Evolutionary conservation across 2,888 invertebrate genomes (phyloP), one percentile per base, ranked within the genome.

Genomic region (Diplazon laetatorius): DNA sequence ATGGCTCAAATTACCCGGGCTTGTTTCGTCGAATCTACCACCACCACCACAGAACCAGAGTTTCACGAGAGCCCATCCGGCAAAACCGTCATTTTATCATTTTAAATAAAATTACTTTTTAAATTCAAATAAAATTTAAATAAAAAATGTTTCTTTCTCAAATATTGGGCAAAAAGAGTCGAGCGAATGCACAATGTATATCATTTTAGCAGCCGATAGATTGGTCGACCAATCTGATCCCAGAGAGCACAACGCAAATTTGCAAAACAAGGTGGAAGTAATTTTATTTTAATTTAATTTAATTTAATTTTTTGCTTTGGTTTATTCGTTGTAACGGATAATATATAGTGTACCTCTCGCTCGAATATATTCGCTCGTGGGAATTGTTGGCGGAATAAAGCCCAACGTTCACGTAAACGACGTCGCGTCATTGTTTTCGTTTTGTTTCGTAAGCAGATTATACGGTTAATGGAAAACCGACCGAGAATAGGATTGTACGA

Each of bases 321-420:
- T 57, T 79, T 50, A 39, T 62, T 68, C 65, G 55, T 46, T 35
- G 79, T 74, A 81, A 81, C 81, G 80, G 83, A n/a, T 80, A 82
- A 81, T 18, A 66, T n/a, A n/a, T n/a, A n/a, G n/a, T n/a, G n/a
- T n/a, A 52, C 52, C 52, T 30, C 77, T 76, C 63, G 76, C 72
- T 80, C 76, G 80, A 79, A 83, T 82, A 78, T 63, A 59, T 76
- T 78, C n/a, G n/a, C n/a, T n/a, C 82, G 82, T 84, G 83, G 82
- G 84, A 83, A 83, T 76, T 75, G 44, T n/a, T n/a, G n/a, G n/a
- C 60, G 71, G 75, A 78, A 82, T 48, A 52, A 62, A 66, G 59
- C 55, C 30, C 37, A 44, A 44, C 52, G 55, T 60, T 44, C 20
- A 37, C 65, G 37, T 65, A 35, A 37, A 10, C 57, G 18, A 9